Evolutionary conservation across 2,888 invertebrate genomes (phyloP).

Genomic region (Harmothoe impar): DNA sequence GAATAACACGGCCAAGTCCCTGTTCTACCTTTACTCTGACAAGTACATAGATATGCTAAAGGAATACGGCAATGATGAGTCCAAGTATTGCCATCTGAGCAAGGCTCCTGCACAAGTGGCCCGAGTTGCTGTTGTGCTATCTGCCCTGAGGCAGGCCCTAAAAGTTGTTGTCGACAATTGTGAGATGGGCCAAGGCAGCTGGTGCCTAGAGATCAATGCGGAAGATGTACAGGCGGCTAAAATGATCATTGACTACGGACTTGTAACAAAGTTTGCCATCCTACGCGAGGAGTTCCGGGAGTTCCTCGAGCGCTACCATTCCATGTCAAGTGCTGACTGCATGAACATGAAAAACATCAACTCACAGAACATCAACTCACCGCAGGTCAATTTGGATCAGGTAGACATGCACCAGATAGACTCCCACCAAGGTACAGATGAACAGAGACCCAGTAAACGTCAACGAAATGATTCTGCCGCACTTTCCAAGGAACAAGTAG

Average conservation of each 20-base stretch:
- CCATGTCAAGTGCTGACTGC: slow-evolving; percentile 52
- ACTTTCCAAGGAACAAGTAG: slow-evolving; percentile 24
- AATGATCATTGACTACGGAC: slow-evolving; percentile 65
- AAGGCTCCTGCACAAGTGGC: slow-evolving; percentile 67
- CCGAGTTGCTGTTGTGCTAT: slow-evolving; percentile 58
- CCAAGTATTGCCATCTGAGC: slow-evolving; percentile 57
- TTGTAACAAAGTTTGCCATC: slow-evolving; percentile 64
- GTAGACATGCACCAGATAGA: slow-evolving; percentile 47
- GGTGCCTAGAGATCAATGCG: slow-evolving; percentile 61
- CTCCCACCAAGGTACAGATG: slow-evolving; percentile 26
- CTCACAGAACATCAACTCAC: slow-evolving; percentile 54
- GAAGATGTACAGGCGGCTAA: slow-evolving; percentile 66
- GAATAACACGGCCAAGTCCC: slow-evolving; percentile 61
- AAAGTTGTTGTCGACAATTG: slow-evolving; percentile 67
- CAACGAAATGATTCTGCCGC: neutral
- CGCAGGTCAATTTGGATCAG: slow-evolving; percentile 41
- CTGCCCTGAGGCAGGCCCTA: slow-evolving; percentile 67
- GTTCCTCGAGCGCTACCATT: slow-evolving; percentile 58
- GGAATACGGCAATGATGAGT: slow-evolving; percentile 54
- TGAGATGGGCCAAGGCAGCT: slow-evolving; percentile 63
- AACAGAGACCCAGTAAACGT: slow-evolving; percentile 50
- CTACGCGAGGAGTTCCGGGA: slow-evolving; percentile 54
- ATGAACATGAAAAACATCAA: slow-evolving; percentile 61
- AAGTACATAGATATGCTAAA: slow-evolving; percentile 47
- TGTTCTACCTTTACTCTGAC: slow-evolving; percentile 65